Conservation (phyloP, 2,797 vertebrate species). For the Epinephelus awoara region DNA sequence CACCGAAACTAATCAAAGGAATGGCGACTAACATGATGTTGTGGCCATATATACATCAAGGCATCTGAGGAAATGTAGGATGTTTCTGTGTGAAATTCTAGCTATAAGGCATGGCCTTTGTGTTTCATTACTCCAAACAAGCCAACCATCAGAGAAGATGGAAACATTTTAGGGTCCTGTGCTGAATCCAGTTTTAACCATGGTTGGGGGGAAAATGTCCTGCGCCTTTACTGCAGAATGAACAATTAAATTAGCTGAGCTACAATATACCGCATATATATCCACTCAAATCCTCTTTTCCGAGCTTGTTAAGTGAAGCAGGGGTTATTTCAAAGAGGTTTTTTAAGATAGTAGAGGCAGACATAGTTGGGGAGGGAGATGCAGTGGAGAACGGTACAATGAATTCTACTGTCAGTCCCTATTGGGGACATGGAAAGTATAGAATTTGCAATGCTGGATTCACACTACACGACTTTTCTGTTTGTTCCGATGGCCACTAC, state of each 20-base stretch:
- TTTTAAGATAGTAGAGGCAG: background rate
- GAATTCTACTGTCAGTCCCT: background rate
- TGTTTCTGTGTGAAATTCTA: slow-evolving; percentile 46
- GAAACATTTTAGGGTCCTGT: background rate
- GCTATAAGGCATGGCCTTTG: slow-evolving; percentile 4
- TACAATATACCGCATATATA: background rate
- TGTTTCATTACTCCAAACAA: slow-evolving; percentile 30
- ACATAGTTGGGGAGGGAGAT: background rate
- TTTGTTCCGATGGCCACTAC: too few relatives aligned
- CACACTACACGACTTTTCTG: too few relatives aligned
- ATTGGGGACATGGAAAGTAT: background rate
- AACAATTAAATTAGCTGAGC: slow-evolving; percentile 21
- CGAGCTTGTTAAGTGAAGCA: slow-evolving; percentile 1
- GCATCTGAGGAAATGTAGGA: slow-evolving; percentile 32
- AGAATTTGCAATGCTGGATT: too few relatives aligned
- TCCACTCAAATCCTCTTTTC: background rate
- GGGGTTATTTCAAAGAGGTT: background rate
- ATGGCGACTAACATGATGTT: slow-evolving; percentile 23
- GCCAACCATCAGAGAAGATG: slow-evolving; percentile 8
- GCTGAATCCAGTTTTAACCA: background rate
- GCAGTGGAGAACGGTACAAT: background rate
- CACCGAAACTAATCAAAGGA: slow-evolving; percentile 51
- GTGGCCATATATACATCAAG: slow-evolving; percentile 20
- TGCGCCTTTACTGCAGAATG: background rate
- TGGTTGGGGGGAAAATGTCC: slow-evolving; percentile 1